Evolutionary conservation across 2,113 vertebrate species (phyloP).

Genomic region (Tauraco erythrolophus): DNA sequence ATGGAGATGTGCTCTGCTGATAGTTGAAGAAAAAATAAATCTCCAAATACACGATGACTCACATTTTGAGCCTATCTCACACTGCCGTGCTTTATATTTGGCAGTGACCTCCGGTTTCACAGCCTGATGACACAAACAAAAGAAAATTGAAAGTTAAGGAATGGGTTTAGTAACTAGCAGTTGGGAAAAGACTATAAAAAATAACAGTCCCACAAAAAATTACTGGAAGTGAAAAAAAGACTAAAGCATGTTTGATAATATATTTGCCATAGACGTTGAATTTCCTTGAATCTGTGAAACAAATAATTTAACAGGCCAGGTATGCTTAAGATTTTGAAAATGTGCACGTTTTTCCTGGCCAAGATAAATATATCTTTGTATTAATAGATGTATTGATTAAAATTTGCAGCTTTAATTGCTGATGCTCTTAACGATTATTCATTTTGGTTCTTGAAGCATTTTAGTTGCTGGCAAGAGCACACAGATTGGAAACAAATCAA

Average conservation of each 20-base stretch:
- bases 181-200: slow-evolving; percentile 44
- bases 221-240: slow-evolving; percentile 63
- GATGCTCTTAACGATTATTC: slow-evolving; percentile 74
- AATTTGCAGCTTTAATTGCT: slow-evolving; percentile 75
- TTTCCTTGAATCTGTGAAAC: slow-evolving; percentile 70
- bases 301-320: slow-evolving; percentile 66
- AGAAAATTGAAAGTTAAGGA: slow-evolving; percentile 76
- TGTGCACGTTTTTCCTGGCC: slow-evolving; percentile 47
- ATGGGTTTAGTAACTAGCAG: slow-evolving; percentile 61
- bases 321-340: slow-evolving; percentile 56
- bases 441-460: slow-evolving; percentile 73
- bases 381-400: slow-evolving; percentile 76
- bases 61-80: slow-evolving; percentile 71
- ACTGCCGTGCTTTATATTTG: slow-evolving; percentile 66
- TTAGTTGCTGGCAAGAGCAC: slow-evolving; percentile 74
- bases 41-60: slow-evolving; percentile 65
- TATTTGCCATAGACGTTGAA: slow-evolving; percentile 69
- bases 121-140: slow-evolving; percentile 78
- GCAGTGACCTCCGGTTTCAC: slow-evolving; percentile 52
- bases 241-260: slow-evolving; percentile 63
- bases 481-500: slow-evolving; percentile 79
- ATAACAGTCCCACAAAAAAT: slow-evolving; percentile 52
- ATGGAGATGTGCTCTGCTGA: slow-evolving; percentile 69
- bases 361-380: slow-evolving; percentile 70
- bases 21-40: slow-evolving; percentile 31